Base-by-base conservation (phyloP, 2,888 invertebrate genomes). In the Drosophila subquinaria region DNA sequence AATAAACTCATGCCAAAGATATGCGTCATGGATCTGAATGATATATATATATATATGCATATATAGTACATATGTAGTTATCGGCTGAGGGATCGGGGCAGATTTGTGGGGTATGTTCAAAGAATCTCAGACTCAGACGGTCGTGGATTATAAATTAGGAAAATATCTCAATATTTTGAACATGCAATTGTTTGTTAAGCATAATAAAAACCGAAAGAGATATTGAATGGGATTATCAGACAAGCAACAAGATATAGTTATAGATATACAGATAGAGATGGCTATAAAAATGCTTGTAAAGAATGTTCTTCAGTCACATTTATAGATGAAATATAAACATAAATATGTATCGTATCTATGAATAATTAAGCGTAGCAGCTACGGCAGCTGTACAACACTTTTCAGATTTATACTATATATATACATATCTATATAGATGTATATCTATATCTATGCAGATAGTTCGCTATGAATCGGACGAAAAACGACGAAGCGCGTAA, bases 81-180 rank as follows among this genome's bases (percentile, higher is more conserved):
- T 15, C 23, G 10, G 38, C 9, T 15, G 11, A 33, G 27, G 30
- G 17, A 2, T 23, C 1, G 9, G 38, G 10, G 45, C 15, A 20
- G 35, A 45, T 23, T 23, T 45, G 8, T 17, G 47, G 36, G 57
- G 57, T 38, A 57, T 60, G 68, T 64, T 68, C 63, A 59, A 56
- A 65, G 66, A n/a, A 23, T 17, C 1, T 6, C 27, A 27, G 27
- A n/a, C 35, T 9, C 38, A 52, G 43, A 47, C 23, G 35, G 52
- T 60, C 5, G 9, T 13, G 9, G 17, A 15, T 69, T 67, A 65
- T 84, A 75, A 79, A 76, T 87, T 78, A 65, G 35, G 9, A 3
- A 71, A 70, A 88, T 76, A 85, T 79, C 79, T 80, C 76, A 90
- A 88, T 87, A 90, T 88, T 90, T 89, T 90, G 88, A 90, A 88